Conservation (phyloP, 2,888 invertebrate genomes). For the Aethes cnicana region DNA sequence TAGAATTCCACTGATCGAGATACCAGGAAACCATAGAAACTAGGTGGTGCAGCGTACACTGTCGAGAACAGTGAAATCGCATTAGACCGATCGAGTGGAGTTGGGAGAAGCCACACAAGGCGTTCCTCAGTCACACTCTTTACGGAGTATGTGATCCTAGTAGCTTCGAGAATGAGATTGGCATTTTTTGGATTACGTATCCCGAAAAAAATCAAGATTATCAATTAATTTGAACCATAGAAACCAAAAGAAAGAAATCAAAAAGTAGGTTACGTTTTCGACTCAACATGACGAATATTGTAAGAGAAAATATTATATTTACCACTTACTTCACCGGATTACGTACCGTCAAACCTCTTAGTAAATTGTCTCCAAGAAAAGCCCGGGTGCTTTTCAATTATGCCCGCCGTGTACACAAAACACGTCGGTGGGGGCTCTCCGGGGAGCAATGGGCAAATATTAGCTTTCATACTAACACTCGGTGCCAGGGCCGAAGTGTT, state of each 20-base stretch:
- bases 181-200: too few relatives aligned
- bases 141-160: too few relatives aligned
- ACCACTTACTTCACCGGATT: background rate
- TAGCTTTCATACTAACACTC: constrained; percentile 45
- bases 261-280: too few relatives aligned
- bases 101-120: constrained; percentile 9
- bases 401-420: constrained; percentile 9
- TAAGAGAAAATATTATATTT: too few relatives aligned
- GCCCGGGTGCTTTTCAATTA: constrained; percentile 22
- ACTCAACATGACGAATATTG: too few relatives aligned
- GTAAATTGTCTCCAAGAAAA: constrained; percentile 12
- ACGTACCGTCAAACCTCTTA: background rate
- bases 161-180: too few relatives aligned
- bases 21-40: constrained; percentile 10
- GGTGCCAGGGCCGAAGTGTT: constrained; percentile 22
- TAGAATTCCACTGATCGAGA: too few relatives aligned
- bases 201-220: too few relatives aligned
- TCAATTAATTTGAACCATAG: too few relatives aligned
- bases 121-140: background rate
- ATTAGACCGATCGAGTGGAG: constrained; percentile 13
- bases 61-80: constrained; percentile 15
- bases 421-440: constrained; percentile 26
- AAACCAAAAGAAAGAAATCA: too few relatives aligned
- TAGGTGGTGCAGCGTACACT: constrained; percentile 2
- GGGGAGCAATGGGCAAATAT: constrained; percentile 59